Conservation (phyloP, 2,797 vertebrate genomes). For the Novumbra hubbsi region DNA sequence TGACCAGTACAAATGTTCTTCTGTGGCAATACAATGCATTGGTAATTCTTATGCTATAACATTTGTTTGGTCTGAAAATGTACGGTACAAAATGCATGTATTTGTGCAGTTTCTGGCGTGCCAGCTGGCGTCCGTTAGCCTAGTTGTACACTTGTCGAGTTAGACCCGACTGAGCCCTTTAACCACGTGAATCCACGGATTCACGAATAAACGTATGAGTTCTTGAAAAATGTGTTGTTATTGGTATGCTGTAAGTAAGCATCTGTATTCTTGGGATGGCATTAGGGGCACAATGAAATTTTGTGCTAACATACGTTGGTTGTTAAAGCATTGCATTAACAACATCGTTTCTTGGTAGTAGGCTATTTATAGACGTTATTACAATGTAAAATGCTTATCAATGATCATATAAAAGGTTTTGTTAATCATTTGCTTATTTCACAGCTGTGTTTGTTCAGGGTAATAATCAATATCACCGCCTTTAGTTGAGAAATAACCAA, state of each 20-base stretch:
- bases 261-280: background rate
- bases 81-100: background rate
- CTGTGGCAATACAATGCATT: background rate
- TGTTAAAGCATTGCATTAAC: too few species aligned
- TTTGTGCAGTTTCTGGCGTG: constrained; percentile 1
- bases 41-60: background rate
- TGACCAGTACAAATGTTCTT: background rate
- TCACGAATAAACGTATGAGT: background rate
- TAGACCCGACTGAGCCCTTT: background rate
- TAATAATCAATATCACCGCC: background rate
- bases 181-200: background rate
- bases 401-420: too few species aligned
- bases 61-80: background rate
- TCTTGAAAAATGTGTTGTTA: background rate
- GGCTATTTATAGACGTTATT: background rate
- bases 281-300: too few species aligned
- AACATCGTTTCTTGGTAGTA: background rate
- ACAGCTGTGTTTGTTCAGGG: background rate
- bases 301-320: too few species aligned
- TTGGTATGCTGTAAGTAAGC: background rate
- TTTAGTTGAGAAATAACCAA: background rate
- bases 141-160: background rate
- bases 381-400: background rate
- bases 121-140: background rate
- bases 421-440: background rate